Evolutionary conservation across 2,888 invertebrate species (phyloP), one percentile per base, ranked within the genome.

Genomic region (Amphipoea oculea): DNA sequence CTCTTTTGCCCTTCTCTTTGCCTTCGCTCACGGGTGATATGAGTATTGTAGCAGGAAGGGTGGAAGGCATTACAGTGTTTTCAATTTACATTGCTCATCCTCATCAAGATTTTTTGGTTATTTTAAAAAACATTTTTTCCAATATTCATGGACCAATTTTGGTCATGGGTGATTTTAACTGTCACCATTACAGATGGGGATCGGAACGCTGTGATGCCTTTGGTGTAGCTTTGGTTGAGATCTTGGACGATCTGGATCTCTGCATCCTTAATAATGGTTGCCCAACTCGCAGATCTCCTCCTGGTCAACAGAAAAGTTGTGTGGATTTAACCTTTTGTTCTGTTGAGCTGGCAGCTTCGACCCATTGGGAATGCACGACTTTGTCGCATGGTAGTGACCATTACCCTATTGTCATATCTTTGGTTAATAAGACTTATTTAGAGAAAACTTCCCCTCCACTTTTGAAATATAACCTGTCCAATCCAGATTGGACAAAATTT

Each of bases 321-420:
- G 66, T 66, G 0, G 42, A 66, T 11, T 23, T 73, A 3, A 54
- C 73, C 6, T 73, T 73, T 40, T 73, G 51, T n/a, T 66, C 74
- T 0, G 6, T 54, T 42, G 57, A 74, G 3, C 11, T 74, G 0
- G 66, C 73, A 4, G 42, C 54, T 0, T 54, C 29, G 0, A 42
- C 17, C 4, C 42, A 74, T 0, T 74, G 66, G 74, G 54, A 67
- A 29, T 74, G 57, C 1, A 54, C 54, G 6, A 23, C n/a, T 14
- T 71, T 57, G 54, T 4, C 51, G 14, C 74, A 67, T 67, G 74
- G 74, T 20, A 29, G 29, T 29, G 29, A 74, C 4, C 74, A 67
- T 1, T 67, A 67, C 20, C 66, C 65, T n/a, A 66, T 66, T 1
- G 5, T 73, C 11, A 65, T n/a, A 17, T 65, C 40, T 17, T 17